Percentiles rank a stretch among this genome's conserved stretches.
Evolutionary conservation across 2,888 invertebrate species (phyloP).

Genomic region (Drosophila kanekoi): DNA sequence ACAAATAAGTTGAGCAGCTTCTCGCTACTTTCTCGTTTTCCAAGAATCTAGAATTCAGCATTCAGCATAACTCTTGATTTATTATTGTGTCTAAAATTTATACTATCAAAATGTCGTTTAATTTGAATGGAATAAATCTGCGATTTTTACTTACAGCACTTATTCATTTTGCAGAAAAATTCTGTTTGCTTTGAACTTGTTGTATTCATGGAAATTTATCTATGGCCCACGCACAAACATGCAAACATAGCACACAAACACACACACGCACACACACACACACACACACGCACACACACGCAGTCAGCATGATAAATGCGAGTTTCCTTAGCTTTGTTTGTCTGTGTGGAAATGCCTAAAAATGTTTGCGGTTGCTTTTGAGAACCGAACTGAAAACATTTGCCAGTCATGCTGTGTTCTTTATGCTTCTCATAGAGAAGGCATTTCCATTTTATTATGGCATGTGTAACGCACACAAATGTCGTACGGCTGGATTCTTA

Average conservation of each 20-base stretch:
- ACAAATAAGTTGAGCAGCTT: not conserved
- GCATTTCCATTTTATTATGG: conserved; percentile 10
- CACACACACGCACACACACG: conserved; percentile 18
- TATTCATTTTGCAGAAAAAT: conserved; percentile 17
- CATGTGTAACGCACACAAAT: conserved; percentile 1
- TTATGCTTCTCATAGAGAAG: not conserved
- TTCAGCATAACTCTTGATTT: conserved; percentile 21
- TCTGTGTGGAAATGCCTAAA: conserved; percentile 42
- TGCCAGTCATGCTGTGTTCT: conserved; percentile 20
- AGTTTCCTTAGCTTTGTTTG: conserved; percentile 44
- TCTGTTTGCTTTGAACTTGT: conserved; percentile 41
- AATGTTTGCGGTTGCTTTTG: conserved; percentile 51
- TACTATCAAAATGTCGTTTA: conserved; percentile 38
- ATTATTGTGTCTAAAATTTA: conserved; percentile 33
- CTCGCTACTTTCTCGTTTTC: not conserved
- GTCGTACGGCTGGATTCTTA: too few species aligned
- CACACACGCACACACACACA: conserved; percentile 25
- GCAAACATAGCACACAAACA: conserved; percentile 23
- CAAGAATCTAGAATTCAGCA: not conserved
- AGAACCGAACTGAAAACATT: conserved; percentile 57
- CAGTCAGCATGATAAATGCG: conserved; percentile 52
- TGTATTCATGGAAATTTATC: conserved; percentile 38
- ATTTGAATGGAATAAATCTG: conserved; percentile 46
- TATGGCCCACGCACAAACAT: conserved; percentile 31
- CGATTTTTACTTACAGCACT: conserved; percentile 10